phyloP scores from a whole-genome alignment of 2,888 invertebrate genomes.

The Apamea crenata region DNA sequence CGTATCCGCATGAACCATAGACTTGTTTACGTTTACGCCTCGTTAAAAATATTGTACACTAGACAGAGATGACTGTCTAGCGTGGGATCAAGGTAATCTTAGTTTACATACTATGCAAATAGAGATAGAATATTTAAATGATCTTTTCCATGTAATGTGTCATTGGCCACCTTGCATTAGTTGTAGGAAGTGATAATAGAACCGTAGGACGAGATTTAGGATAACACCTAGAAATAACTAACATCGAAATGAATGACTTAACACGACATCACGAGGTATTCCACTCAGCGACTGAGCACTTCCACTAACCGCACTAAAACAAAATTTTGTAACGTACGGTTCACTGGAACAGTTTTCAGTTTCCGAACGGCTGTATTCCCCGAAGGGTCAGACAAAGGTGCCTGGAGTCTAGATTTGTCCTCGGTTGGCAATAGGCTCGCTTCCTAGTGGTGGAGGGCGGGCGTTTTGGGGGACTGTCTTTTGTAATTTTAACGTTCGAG shows the following conservation, averaged over 20 bases:
- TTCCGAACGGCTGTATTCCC: background rate
- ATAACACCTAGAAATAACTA: no score
- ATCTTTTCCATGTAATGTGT: background rate
- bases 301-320: no score
- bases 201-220: no score
- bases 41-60: constrained; percentile 51
- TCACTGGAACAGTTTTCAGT: no score
- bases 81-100: constrained; percentile 26
- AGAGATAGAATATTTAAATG: background rate
- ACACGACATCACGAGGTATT: background rate
- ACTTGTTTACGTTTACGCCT: constrained; percentile 44
- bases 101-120: constrained; percentile 15
- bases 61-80: constrained; percentile 46
- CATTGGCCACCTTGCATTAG: no score
- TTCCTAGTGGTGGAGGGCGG: no score
- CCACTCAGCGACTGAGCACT: no score
- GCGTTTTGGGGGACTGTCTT: no score
- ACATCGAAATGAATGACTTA: background rate
- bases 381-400: background rate
- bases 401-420: background rate
- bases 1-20: constrained; percentile 12
- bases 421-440: background rate
- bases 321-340: no score
- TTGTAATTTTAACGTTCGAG: no score
- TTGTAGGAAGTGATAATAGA: no score